These are phyloP conservation scores for Tupiocoris notatus DNA, from an alignment of 2,888 invertebrate species.

Conservation along the genomic window DNA sequence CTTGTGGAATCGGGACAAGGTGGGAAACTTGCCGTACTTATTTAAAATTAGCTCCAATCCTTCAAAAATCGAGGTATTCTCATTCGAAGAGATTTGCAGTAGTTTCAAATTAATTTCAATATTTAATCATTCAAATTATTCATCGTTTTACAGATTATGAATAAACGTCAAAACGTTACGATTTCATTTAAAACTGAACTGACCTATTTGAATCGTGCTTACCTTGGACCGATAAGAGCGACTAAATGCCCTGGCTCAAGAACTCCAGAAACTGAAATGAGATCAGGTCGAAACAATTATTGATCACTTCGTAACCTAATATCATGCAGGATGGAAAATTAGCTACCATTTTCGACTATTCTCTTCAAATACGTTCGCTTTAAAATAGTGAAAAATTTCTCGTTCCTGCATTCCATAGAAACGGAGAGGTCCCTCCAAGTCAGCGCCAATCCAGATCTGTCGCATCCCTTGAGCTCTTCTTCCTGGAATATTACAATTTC, in stretches of 20 bases:
- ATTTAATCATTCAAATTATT: no score
- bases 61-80: no score
- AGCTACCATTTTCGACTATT: conserved; percentile 29
- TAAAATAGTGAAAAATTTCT: conserved; percentile 12
- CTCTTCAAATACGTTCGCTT: conserved; percentile 9
- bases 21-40: no score
- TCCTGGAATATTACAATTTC: not conserved
- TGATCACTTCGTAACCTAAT: no score
- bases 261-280: conserved; percentile 68
- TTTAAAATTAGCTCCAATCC: no score
- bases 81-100: no score
- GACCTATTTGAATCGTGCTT: conserved; percentile 50
- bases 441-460: not conserved
- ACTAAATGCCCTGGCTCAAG: conserved; percentile 78
- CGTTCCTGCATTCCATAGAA: not conserved
- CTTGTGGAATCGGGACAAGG: no score
- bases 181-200: not conserved
- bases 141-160: no score
- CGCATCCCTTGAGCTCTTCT: not conserved
- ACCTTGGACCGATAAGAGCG: conserved; percentile 84
- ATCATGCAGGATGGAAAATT: not conserved
- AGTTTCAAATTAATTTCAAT: no score
- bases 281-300: not conserved
- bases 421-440: conserved; percentile 27
- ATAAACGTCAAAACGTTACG: no score